Percentiles rank a stretch among this genome's conserved stretches.
phyloP scores from a whole-genome alignment of 2,888 invertebrate genomes.

The Diloba caeruleocephala region DNA sequence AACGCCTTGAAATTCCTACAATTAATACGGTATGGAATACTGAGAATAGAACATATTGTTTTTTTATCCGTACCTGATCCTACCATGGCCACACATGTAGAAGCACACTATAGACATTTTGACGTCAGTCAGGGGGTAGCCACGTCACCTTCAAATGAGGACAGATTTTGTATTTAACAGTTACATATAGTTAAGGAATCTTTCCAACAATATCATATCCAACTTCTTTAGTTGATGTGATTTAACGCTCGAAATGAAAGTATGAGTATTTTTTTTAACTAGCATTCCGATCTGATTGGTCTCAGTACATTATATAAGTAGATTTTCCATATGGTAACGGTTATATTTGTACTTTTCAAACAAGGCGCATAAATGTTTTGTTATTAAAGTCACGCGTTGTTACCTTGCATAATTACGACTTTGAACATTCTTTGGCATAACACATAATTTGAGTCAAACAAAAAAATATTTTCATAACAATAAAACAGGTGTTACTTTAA shows the following conservation, averaged over 20 bases:
- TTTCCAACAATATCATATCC: too few relatives aligned
- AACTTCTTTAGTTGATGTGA: too few relatives aligned
- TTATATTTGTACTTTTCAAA: conserved; percentile 34
- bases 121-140: conserved; percentile 3
- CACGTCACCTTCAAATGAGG: conserved; percentile 6
- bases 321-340: conserved; percentile 12
- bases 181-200: too few relatives aligned
- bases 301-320: background rate
- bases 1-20: conserved; percentile 43
- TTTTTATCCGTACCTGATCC: conserved; percentile 22
- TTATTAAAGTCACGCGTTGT: conserved; percentile 31
- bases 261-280: too few relatives aligned
- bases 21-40: conserved; percentile 35
- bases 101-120: conserved; percentile 10
- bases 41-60: conserved; percentile 31
- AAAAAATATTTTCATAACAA: conserved; percentile 34
- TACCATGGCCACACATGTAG: conserved; percentile 13
- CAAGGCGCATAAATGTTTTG: conserved; percentile 27
- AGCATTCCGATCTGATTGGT: background rate
- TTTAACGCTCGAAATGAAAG: too few relatives aligned
- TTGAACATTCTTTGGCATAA: conserved; percentile 18
- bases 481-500: conserved; percentile 19
- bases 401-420: conserved; percentile 28
- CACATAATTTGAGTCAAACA: conserved; percentile 15
- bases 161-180: background rate